Evolutionary conservation across 2,113 vertebrate genomes (phyloP).

Genomic region (Tragelaphus scriptus): DNA sequence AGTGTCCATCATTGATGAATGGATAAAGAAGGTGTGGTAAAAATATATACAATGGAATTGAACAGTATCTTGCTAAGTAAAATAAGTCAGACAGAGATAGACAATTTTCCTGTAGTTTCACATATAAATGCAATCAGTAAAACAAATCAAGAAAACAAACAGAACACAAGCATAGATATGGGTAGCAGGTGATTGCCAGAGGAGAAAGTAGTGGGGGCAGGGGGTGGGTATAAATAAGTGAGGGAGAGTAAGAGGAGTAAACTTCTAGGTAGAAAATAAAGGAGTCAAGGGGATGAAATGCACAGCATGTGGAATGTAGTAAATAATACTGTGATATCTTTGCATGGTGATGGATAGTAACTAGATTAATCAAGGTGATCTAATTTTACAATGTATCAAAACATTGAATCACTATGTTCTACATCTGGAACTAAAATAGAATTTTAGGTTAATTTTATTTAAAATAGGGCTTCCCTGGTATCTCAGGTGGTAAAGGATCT

Average conservation of each 20-base stretch:
- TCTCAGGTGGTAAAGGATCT: neutral
- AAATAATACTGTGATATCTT: neutral
- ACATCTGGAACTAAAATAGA: neutral
- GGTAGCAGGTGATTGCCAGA: neutral
- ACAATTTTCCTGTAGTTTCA: neutral
- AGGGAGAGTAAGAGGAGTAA: neutral
- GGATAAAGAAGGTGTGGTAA: neutral
- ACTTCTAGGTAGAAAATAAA: neutral
- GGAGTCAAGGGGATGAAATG: neutral
- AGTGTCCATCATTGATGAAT: neutral
- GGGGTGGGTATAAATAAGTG: neutral
- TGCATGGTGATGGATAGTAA: neutral
- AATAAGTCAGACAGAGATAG: neutral
- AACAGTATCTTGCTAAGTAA: neutral
- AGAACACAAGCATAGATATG: neutral
- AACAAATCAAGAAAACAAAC: neutral
- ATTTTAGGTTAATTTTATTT: neutral
- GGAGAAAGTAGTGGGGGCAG: rapidly evolving
- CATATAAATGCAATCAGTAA: neutral
- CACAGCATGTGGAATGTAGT: neutral
- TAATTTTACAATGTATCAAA: neutral
- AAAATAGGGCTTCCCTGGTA: neutral
- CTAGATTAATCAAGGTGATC: neutral
- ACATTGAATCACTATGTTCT: neutral
- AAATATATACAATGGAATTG: neutral